phyloP scores from a whole-genome alignment of 64 coral and sea anemone species.

The Astreopora myriophthalma region DNA sequence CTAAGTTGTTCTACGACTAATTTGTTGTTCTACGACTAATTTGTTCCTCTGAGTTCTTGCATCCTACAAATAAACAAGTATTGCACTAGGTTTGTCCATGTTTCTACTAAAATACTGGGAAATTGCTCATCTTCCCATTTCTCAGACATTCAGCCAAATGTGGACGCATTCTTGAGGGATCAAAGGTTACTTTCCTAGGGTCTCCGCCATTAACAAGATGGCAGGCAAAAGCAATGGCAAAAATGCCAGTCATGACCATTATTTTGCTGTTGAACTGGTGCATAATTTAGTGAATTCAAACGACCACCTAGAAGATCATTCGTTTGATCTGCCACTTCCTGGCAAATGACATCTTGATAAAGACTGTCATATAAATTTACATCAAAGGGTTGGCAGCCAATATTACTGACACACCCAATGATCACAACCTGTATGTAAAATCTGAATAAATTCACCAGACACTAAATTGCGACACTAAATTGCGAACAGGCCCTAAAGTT shows the following conservation, averaged over 20 bases:
- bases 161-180: slow-evolving; percentile 7
- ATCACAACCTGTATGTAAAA: slow-evolving; percentile 26
- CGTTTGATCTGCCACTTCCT: slow-evolving; percentile 34
- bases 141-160: slow-evolving; percentile 27
- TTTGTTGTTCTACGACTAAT: neutral
- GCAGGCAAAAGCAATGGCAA: slow-evolving; percentile 13
- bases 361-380: slow-evolving; percentile 48
- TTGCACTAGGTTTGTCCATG: slow-evolving; percentile 8
- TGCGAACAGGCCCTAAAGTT: slow-evolving; percentile 6
- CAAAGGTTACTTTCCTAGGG: slow-evolving; percentile 14
- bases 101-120: slow-evolving; percentile 25
- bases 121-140: slow-evolving; percentile 19
- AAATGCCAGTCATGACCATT: neutral
- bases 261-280: slow-evolving; percentile 34
- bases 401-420: slow-evolving; percentile 42
- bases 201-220: slow-evolving; percentile 7
- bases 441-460: slow-evolving; percentile 24
- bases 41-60: neutral
- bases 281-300: slow-evolving; percentile 17
- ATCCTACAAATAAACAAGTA: neutral
- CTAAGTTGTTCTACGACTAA: neutral
- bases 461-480: slow-evolving; percentile 1
- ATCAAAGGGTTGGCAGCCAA: neutral
- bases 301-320: slow-evolving; percentile 20
- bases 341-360: neutral